Percentiles rank a stretch among this genome's conserved stretches.
These are phyloP conservation scores for Dicyrtomina minuta DNA, from an alignment of 2,888 invertebrate species.

Conservation along the genomic window DNA sequence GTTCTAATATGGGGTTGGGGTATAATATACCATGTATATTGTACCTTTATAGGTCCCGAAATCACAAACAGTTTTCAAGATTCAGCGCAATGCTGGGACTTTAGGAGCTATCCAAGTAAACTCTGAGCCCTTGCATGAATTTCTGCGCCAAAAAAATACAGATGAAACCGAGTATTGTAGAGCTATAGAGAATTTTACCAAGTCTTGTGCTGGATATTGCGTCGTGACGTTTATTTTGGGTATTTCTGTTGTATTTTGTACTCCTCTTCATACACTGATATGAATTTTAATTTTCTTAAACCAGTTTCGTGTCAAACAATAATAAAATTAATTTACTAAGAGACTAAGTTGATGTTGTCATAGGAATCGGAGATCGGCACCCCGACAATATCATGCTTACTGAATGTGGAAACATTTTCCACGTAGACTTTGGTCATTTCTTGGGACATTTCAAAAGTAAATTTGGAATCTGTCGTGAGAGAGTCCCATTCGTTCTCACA, in stretches of 20 bases:
- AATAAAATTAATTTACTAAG: not conserved
- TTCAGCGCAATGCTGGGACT: conserved; percentile 59
- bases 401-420: conserved; percentile 64
- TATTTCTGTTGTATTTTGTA: conserved; percentile 27
- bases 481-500: conserved; percentile 65
- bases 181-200: conserved; percentile 63
- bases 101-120: conserved; percentile 61
- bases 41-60: conserved; percentile 58
- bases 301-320: too few species aligned
- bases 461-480: conserved; percentile 64
- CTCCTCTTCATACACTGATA: too few species aligned
- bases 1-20: too few species aligned
- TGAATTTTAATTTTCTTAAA: too few species aligned
- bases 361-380: conserved; percentile 63
- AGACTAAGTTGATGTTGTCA: too few species aligned
- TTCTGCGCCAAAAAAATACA: conserved; percentile 60
- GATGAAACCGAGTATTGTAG: conserved; percentile 59
- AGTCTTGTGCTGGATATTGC: conserved; percentile 65
- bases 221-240: conserved; percentile 65
- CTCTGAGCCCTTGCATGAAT: conserved; percentile 60
- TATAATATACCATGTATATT: too few species aligned
- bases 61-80: conserved; percentile 63
- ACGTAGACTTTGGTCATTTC: conserved; percentile 67
- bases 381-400: conserved; percentile 67
- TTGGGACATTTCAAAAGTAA: conserved; percentile 67